These are phyloP conservation scores for Phylloscopus collybita DNA, from an alignment of 2,797 vertebrate genomes.

Conservation along the genomic window DNA sequence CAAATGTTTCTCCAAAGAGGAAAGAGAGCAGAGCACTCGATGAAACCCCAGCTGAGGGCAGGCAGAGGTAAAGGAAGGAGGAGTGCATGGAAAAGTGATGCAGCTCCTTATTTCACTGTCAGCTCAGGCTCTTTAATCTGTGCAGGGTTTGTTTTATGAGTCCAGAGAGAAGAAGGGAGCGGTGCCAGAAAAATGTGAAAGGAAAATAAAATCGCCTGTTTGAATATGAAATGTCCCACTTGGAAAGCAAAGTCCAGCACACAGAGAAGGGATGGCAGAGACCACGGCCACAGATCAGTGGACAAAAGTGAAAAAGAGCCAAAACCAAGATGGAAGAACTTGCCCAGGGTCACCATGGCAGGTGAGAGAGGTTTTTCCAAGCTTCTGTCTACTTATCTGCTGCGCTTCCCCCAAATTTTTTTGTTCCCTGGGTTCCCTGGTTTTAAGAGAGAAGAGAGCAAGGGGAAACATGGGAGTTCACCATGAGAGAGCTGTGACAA, in stretches of 20 bases:
- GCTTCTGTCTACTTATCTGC: not conserved
- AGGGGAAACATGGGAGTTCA: not conserved
- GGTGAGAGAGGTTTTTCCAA: not conserved
- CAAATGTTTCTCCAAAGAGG: not conserved
- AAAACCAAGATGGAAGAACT: not conserved
- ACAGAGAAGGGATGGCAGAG: not conserved
- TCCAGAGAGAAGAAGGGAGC: not conserved
- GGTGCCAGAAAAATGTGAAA: not conserved
- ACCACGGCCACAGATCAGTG: fast-evolving
- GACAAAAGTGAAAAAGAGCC: not conserved
- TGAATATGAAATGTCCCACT: not conserved
- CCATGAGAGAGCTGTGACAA: not conserved
- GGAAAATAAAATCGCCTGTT: not conserved
- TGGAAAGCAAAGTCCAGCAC: not conserved
- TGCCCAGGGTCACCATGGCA: not conserved
- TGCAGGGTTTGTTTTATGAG: not conserved
- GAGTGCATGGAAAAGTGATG: not conserved
- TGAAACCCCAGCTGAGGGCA: not conserved
- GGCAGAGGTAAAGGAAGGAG: not conserved
- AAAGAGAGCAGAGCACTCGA: not conserved
- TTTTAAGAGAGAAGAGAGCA: not conserved
- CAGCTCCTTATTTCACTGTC: not conserved
- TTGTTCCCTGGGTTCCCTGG: not conserved
- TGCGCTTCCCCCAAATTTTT: not conserved
- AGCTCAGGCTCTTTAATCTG: not conserved